Percentiles rank a stretch among this genome's conserved stretches.
phyloP scores from a whole-genome alignment of 2,888 invertebrate genomes.

The Galerucella nymphaeae region DNA sequence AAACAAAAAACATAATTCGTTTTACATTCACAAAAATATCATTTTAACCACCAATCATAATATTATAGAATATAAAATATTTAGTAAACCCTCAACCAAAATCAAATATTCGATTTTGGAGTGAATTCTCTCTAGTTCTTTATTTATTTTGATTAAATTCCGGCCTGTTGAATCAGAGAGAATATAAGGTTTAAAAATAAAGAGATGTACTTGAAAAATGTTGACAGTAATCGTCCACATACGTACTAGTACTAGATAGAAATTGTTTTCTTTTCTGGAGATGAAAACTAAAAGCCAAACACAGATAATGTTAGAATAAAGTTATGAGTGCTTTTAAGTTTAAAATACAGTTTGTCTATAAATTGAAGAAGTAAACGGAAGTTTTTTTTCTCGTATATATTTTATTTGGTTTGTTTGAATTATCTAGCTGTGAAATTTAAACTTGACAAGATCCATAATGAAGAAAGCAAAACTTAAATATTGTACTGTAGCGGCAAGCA shows the following conservation, averaged over 20 bases:
- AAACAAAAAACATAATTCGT: no score
- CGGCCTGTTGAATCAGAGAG: not conserved
- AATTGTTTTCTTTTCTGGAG: slow-evolving; percentile 6
- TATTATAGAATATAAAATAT: no score
- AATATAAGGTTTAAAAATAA: slow-evolving; percentile 15
- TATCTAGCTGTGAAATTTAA: no score
- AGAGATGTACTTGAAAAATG: slow-evolving; percentile 11
- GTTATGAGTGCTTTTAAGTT: not conserved
- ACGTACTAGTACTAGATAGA: slow-evolving; percentile 2
- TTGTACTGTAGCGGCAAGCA: no score
- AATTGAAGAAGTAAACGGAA: not conserved
- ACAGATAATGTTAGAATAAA: not conserved
- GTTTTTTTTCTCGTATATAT: not conserved
- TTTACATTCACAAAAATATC: no score
- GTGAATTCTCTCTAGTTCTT: no score
- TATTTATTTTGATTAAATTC: not conserved
- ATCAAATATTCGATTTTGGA: no score
- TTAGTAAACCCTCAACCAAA: no score
- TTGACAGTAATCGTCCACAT: slow-evolving; percentile 12
- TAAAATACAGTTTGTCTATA: not conserved
- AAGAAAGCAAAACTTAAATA: no score
- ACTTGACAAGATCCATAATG: no score
- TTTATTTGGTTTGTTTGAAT: no score
- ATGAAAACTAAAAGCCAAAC: slow-evolving; percentile 1
- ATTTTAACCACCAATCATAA: no score